A percentile compares a stretch with the other conserved stretches of the same genome.
phyloP scores from a whole-genome alignment of 2,888 invertebrate genomes.

The Nebria salina region DNA sequence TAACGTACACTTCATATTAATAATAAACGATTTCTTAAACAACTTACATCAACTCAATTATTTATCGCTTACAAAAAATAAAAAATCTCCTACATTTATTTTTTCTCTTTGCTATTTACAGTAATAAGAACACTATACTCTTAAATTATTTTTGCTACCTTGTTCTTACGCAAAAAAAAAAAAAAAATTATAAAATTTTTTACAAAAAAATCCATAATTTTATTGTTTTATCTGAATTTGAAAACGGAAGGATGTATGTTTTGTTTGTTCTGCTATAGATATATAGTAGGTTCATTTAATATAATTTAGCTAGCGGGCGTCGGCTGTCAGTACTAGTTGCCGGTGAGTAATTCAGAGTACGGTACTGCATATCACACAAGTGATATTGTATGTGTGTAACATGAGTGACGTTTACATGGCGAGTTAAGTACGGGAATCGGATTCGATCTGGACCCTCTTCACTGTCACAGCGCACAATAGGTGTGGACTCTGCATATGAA shows the following conservation, averaged over 20 bases:
- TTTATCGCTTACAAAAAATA: too few relatives aligned
- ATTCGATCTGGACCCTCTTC: slow-evolving; percentile 59
- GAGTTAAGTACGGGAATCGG: slow-evolving; percentile 53
- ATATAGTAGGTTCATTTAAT: background rate
- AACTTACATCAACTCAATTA: too few relatives aligned
- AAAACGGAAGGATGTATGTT: background rate
- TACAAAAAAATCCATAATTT: too few relatives aligned
- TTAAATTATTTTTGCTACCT: too few relatives aligned
- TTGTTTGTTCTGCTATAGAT: background rate
- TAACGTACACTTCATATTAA: too few relatives aligned
- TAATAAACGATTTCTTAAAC: too few relatives aligned
- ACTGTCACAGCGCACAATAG: slow-evolving; percentile 59
- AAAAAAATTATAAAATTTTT: too few relatives aligned
- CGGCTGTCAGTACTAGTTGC: background rate
- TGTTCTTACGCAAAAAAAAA: too few relatives aligned
- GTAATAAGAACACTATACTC: too few relatives aligned
- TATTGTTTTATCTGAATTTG: background rate
- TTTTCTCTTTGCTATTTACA: too few relatives aligned
- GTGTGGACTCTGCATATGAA: slow-evolving; percentile 60
- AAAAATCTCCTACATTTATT: too few relatives aligned
- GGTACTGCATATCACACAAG: background rate
- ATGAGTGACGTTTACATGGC: slow-evolving; percentile 53
- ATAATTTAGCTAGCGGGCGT: background rate
- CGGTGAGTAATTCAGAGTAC: slow-evolving; percentile 1
- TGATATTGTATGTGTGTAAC: slow-evolving; percentile 24